These are phyloP conservation scores for Arge pagana DNA, from an alignment of 2,888 invertebrate species.

Conservation along the genomic window DNA sequence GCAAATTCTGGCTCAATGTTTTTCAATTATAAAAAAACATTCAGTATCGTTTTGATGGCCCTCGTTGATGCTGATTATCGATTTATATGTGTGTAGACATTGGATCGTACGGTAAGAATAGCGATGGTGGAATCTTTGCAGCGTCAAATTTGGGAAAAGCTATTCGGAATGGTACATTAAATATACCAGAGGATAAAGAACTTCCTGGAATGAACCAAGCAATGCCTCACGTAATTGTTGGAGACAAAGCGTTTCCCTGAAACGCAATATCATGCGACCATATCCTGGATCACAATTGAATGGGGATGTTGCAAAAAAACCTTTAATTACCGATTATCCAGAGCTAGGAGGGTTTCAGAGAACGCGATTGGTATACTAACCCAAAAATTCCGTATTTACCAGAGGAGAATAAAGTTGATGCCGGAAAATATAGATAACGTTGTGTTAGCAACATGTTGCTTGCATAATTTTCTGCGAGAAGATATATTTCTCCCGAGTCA, in stretches of 20 bases:
- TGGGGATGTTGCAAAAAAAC: neutral
- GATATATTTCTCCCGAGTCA: too few species aligned
- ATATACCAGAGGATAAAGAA: neutral
- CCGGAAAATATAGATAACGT: neutral
- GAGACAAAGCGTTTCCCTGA: too few species aligned
- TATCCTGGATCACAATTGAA: slow-evolving; percentile 2
- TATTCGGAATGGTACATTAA: neutral
- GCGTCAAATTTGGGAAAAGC: neutral
- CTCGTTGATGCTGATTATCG: slow-evolving; percentile 12
- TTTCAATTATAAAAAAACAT: slow-evolving; percentile 27
- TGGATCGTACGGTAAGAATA: slow-evolving; percentile 5
- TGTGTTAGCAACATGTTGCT: neutral
- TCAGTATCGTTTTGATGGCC: slow-evolving; percentile 23
- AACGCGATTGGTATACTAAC: slow-evolving; percentile 5
- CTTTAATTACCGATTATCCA: neutral
- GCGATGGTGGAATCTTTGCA: neutral
- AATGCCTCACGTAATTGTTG: too few species aligned
- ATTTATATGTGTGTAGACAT: slow-evolving; percentile 16
- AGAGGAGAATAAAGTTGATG: neutral
- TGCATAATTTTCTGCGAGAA: neutral
- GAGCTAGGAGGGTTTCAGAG: neutral
- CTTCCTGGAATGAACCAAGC: neutral
- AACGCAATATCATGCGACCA: slow-evolving; percentile 13
- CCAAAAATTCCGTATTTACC: neutral
- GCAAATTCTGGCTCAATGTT: slow-evolving; percentile 17